phyloP scores from a whole-genome alignment of 1,140 invertebrate genomes.

The Dolichoris vasculosae region DNA sequence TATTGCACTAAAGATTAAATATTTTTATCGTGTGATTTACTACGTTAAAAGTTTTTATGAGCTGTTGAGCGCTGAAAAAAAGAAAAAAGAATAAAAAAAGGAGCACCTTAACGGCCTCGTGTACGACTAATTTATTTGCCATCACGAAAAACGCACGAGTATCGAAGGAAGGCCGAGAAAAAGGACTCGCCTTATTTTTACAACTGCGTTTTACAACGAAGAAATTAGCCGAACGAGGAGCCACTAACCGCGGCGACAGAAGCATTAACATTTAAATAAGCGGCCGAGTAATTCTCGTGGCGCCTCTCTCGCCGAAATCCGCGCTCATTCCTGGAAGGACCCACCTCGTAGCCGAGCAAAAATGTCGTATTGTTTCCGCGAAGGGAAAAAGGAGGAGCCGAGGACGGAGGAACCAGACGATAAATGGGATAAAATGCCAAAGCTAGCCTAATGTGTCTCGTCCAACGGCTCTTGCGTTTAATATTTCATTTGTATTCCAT shows the following conservation, averaged over 20 bases:
- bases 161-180: background rate
- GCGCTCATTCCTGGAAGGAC: slow-evolving; percentile 39
- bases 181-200: slow-evolving; percentile 18
- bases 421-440: background rate
- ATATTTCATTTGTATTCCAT: slow-evolving; percentile 42
- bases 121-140: slow-evolving; percentile 21
- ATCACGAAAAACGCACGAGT: background rate
- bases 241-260: slow-evolving; percentile 14
- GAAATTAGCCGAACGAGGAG: slow-evolving; percentile 27
- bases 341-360: slow-evolving; percentile 1
- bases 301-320: slow-evolving; percentile 5
- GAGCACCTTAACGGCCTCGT: background rate
- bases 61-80: slow-evolving; percentile 14
- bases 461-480: background rate
- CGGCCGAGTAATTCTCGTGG: background rate
- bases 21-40: slow-evolving; percentile 20
- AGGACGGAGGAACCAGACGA: background rate
- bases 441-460: background rate
- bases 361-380: slow-evolving; percentile 23
- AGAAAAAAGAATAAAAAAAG: background rate
- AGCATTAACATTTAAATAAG: slow-evolving; percentile 48
- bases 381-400: background rate
- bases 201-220: slow-evolving; percentile 27
- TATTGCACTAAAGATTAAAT: slow-evolving; percentile 2
- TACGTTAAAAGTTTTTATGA: slow-evolving; percentile 21